Evolutionary conservation across 1,140 invertebrate species (phyloP).

Genomic region (Lordiphosa collinella): DNA sequence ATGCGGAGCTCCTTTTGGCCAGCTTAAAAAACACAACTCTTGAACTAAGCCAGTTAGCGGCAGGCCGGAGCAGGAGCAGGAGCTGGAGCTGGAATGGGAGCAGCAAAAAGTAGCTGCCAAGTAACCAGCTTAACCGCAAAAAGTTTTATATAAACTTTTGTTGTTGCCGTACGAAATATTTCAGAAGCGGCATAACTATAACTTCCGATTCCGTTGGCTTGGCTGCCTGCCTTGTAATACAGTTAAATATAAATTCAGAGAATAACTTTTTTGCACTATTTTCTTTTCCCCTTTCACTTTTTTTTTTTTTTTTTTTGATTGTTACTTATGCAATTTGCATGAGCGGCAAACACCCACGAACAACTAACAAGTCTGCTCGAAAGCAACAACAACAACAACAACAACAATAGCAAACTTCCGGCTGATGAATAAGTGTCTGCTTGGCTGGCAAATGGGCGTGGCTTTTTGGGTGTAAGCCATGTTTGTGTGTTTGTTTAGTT

Average conservation of each 20-base stretch:
- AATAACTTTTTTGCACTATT: slow-evolving; percentile 52
- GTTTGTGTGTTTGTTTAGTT: slow-evolving; percentile 56
- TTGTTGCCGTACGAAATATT: slow-evolving; percentile 56
- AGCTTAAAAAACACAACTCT: slow-evolving; percentile 24
- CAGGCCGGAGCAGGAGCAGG: not conserved
- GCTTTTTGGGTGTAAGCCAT: slow-evolving; percentile 24
- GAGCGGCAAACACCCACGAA: slow-evolving; percentile 74
- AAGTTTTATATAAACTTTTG: slow-evolving; percentile 74
- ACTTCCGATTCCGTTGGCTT: slow-evolving; percentile 63
- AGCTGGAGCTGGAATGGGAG: not conserved
- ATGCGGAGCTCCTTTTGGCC: slow-evolving; percentile 39
- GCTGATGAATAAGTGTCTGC: slow-evolving; percentile 72
- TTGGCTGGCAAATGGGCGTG: slow-evolving; percentile 16
- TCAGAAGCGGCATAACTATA: slow-evolving; percentile 71
- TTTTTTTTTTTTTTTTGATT: slow-evolving; percentile 34
- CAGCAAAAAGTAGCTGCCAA: slow-evolving; percentile 64
- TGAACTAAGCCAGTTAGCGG: slow-evolving; percentile 46
- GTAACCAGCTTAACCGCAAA: slow-evolving; percentile 72
- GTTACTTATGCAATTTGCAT: slow-evolving; percentile 72
- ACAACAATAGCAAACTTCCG: slow-evolving; percentile 67
- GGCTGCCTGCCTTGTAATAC: slow-evolving; percentile 48
- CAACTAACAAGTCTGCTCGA: slow-evolving; percentile 67
- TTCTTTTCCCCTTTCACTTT: slow-evolving; percentile 29
- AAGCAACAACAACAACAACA: slow-evolving; percentile 26
- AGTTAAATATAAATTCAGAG: slow-evolving; percentile 67